Base-by-base conservation (phyloP, 2,113 vertebrate species). In the Oreocharis arfaki region DNA sequence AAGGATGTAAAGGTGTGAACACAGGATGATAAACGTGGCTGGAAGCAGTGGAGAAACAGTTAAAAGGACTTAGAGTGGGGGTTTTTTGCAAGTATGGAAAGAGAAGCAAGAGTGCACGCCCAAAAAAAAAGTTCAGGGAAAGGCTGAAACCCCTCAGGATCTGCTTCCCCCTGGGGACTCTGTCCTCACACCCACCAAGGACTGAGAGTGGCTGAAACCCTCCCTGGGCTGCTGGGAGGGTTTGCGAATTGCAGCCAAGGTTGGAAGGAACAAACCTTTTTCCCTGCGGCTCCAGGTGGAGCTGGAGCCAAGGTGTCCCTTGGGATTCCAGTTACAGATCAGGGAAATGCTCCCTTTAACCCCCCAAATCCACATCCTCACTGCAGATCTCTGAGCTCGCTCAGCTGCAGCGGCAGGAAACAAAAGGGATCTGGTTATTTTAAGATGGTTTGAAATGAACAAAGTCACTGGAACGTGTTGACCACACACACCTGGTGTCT, bases 401-500 rank as follows among this genome's bases (percentile, higher is more conserved):
- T 41, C 67, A 16, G 3, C 11, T 26, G 39, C 41, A 33, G 44
- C 46, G 16, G 50, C 26, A 7, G 20, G 22, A 50, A 77, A 44
- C 64, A 33, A 19, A 39, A 23, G 13, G 4, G 27, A 41, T 3
- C 17, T 6, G 47, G 2, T 33, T 35, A 3, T 65, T 88, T 63
- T 3, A 3, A 44, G 24, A 6, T 0, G 1, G 23, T 42, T 60
- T 49, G n/a, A 56, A n/a, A 17, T 5, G 10, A 56, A 12, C 17
- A 20, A 44, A 90, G 55, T 11, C 26, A 4, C 35, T 3, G 24
- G 42, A 11, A 18, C 0, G 13, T 0, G 3, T 35, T 2, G 1
- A 9, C 63, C 7, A 4, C 11, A 5, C 2, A 4, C 22, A 46
- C 8, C 44, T 59, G 73, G 17, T 27, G 78, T 39, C 69, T 70